Evolutionary conservation across 2,797 vertebrate species (phyloP).

Genomic region (Melanotaenia pygmaea): DNA sequence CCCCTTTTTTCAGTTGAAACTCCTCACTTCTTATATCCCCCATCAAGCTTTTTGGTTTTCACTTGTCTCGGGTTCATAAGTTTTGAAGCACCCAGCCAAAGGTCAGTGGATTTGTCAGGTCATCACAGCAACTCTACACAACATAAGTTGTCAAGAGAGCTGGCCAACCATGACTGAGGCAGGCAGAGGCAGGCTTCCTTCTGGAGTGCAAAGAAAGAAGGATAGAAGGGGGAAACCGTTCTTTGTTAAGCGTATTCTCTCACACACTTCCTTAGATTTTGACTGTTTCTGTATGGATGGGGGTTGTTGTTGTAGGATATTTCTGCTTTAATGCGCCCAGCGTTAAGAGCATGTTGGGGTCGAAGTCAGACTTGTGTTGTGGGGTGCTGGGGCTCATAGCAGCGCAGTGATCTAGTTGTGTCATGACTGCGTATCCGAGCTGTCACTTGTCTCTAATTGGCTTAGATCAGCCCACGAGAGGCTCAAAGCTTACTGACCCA

Average conservation of each 20-base stretch:
- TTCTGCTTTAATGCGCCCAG: conserved; percentile 36
- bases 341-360: conserved; percentile 61
- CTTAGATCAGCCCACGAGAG: conserved; percentile 69
- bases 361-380: conserved; percentile 45
- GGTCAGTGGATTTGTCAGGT: conserved; percentile 77
- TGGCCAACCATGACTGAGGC: conserved; percentile 71
- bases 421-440: conserved; percentile 78
- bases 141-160: conserved; percentile 75
- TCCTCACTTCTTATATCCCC: conserved; percentile 45
- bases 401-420: conserved; percentile 78
- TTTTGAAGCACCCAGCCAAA: conserved; percentile 79
- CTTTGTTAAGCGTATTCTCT: conserved; percentile 38
- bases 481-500: conserved; percentile 79
- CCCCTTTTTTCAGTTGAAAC: conserved; percentile 43
- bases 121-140: conserved; percentile 76
- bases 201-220: conserved; percentile 38
- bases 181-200: conserved; percentile 38
- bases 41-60: conserved; percentile 55
- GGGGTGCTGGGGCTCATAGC: conserved; percentile 61
- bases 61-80: conserved; percentile 66
- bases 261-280: conserved; percentile 27
- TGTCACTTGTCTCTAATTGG: conserved; percentile 86
- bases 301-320: conserved; percentile 43
- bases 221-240: conserved; percentile 22
- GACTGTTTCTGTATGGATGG: conserved; percentile 28